phyloP scores from a whole-genome alignment of 2,888 invertebrate genomes.

The Apotomis betuletana region DNA sequence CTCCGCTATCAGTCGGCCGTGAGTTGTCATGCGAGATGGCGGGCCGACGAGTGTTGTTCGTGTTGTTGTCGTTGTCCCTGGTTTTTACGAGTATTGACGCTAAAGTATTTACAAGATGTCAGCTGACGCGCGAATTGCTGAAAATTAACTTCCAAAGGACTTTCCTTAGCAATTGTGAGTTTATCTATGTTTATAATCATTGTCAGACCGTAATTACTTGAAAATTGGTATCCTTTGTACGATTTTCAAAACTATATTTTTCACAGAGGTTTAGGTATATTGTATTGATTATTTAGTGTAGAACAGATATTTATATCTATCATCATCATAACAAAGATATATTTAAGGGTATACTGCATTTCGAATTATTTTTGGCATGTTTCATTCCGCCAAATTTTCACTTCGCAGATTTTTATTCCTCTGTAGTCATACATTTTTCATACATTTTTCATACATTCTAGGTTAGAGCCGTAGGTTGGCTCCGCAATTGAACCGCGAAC shows the following conservation, averaged over 20 bases:
- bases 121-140: conserved; percentile 86
- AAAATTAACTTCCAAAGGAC: conserved; percentile 86
- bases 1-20: conserved; percentile 58
- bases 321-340: no score
- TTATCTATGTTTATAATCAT: conserved; percentile 12
- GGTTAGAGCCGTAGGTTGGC: no score
- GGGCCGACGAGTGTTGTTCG: conserved; percentile 41
- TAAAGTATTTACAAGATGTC: conserved; percentile 87
- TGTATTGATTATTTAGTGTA: no score
- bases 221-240: neutral
- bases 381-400: no score
- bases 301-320: no score
- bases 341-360: no score
- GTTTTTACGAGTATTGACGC: conserved; percentile 52
- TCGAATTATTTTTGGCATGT: no score
- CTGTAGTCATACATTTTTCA: no score
- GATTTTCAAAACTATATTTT: neutral
- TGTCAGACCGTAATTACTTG: neutral
- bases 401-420: no score
- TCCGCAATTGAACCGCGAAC: no score
- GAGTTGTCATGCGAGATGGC: conserved; percentile 53
- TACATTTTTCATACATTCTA: no score
- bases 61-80: conserved; percentile 54
- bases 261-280: no score
- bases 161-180: conserved; percentile 89